phyloP scores from a whole-genome alignment of 2,888 invertebrate species.

The Ashinkailepas kermadecensis region DNA sequence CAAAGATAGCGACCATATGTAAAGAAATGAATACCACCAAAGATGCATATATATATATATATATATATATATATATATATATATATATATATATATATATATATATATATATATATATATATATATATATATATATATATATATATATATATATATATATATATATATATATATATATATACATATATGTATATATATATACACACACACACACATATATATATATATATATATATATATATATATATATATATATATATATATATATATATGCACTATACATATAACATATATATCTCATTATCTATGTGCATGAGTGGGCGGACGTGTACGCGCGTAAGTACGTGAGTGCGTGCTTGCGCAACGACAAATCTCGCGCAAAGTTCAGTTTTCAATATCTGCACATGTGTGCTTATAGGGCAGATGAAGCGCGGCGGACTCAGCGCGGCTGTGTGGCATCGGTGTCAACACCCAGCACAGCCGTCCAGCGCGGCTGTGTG shows the following conservation, averaged over 20 bases:
- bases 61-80: constrained; percentile 24
- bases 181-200: constrained; percentile 22
- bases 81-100: constrained; percentile 15
- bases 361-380: too few species aligned
- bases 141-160: neutral
- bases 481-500: too few species aligned
- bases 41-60: constrained; percentile 25
- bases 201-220: constrained; percentile 6
- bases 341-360: too few species aligned
- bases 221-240: constrained; percentile 15
- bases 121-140: constrained; percentile 24
- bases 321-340: too few species aligned
- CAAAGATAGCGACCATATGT: neutral
- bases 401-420: too few species aligned
- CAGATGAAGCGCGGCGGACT: too few species aligned
- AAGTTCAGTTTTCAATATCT: too few species aligned
- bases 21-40: neutral
- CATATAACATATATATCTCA: neutral
- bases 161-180: neutral
- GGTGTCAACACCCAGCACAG: too few species aligned
- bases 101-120: neutral
- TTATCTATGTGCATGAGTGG: too few species aligned
- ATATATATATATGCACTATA: constrained; percentile 18
- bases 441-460: too few species aligned
- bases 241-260: constrained; percentile 22